Evolutionary conservation across 1,140 invertebrate genomes (phyloP), one percentile per base, ranked within the genome.

Genomic region (Bombus affinis): DNA sequence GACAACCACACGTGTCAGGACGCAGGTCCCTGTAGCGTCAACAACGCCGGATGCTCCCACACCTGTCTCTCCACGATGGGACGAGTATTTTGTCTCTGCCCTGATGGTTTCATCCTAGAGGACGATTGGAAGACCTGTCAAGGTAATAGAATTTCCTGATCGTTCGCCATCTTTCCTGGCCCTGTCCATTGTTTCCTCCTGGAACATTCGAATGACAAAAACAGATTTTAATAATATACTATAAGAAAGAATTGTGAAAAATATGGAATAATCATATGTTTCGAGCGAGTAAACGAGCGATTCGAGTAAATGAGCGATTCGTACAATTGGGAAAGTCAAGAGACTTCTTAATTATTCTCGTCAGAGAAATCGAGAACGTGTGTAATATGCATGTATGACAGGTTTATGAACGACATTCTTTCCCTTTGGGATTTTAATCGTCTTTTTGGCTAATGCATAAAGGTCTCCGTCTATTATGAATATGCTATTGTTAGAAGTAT

Each of bases 51-150:
- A 22, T 96, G 96, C 92, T 96, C 96, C 32, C 95, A 96, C 85
- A 96, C 96, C 91, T 96, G 96, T 94, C 91, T 96, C 2, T 97
- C 97, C 86, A 96, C 96, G 53, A 94, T 96, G 90, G 97, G 97
- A 18, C 95, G 95, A 28, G 96, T 96, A 80, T 95, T 96, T 88
- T 97, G 97, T 93, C 93, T 96, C 70, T 97, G 97, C 92, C 96
- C 96, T 3, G 95, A 95, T 66, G 96, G 96, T 28, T 96, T 95
- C 91, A 95, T 95, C 85, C 94, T 96, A 25, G 93, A 95, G 39
- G 93, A 95, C 53, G 96, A 96, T 88, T 96, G 96, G 95, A 96
- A 96, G 87, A 96, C 95, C 57, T 96, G 96, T 87, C 93, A 95
- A 92, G 96, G 96, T 93, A 88, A 89, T 39, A 22, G 32, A 84